phyloP scores from a whole-genome alignment of 2,113 vertebrate species.

The Gasterosteus aculeatus region DNA sequence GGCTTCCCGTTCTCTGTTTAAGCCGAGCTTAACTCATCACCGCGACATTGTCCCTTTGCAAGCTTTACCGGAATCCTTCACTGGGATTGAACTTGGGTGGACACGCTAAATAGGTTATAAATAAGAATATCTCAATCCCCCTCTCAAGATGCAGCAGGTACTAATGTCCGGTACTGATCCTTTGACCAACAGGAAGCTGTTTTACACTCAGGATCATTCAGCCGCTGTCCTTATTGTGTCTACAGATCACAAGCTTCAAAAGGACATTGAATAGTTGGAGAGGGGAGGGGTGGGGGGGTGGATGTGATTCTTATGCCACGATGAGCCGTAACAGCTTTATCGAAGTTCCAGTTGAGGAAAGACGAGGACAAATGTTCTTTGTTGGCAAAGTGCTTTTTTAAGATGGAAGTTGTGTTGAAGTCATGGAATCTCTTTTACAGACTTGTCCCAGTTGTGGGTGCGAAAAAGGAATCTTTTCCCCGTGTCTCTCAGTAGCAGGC shows the following conservation, averaged over 20 bases:
- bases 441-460: background rate
- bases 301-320: background rate
- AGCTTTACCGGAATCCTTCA: constrained; percentile 32
- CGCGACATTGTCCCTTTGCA: constrained; percentile 14
- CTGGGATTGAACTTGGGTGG: constrained; percentile 21
- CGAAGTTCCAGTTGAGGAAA: background rate
- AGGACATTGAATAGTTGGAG: background rate
- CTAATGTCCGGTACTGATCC: constrained; percentile 54
- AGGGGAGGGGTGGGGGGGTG: background rate
- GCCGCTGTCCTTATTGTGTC: background rate
- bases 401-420: constrained; percentile 19
- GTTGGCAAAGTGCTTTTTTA: constrained; percentile 8
- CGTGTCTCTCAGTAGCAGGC: constrained; percentile 11
- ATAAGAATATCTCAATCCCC: constrained; percentile 42
- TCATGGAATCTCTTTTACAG: constrained; percentile 18
- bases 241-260: background rate
- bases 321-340: background rate
- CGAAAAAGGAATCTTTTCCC: constrained; percentile 2
- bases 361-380: background rate
- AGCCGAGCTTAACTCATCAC: constrained; percentile 25
- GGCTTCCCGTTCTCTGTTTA: constrained; percentile 14
- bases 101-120: constrained; percentile 24
- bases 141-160: constrained; percentile 35
- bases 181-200: background rate
- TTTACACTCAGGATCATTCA: background rate